A percentile compares a stretch with the other conserved stretches of the same genome.
Conservation (phyloP, 23 tunicate genomes). For the Styela clava region DNA sequence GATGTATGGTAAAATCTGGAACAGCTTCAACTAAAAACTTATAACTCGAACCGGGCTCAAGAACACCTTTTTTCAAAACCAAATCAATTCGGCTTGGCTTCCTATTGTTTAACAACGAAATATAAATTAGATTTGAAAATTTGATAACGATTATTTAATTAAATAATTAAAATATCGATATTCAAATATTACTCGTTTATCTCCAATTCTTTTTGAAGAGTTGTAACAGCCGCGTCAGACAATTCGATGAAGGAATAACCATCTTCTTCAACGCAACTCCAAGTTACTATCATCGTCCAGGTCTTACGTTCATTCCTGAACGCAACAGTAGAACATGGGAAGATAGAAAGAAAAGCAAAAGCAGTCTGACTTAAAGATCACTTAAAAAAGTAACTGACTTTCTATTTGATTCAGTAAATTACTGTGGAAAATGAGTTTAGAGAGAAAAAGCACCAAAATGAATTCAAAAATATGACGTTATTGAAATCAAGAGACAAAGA, state of each 20-base stretch:
- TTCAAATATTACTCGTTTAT: not conserved
- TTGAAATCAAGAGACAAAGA: too few relatives aligned
- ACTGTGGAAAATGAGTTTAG: too few relatives aligned
- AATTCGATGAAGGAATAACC: constrained; percentile 15
- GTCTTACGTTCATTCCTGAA: constrained; percentile 4
- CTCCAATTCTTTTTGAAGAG: not conserved
- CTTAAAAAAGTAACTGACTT: too few relatives aligned
- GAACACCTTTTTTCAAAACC: constrained; percentile 24
- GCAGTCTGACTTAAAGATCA: too few relatives aligned
- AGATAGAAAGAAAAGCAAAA: too few relatives aligned
- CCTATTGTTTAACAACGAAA: too few relatives aligned
- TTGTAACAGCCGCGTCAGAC: not conserved
- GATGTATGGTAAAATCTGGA: constrained; percentile 13
- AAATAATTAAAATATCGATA: not conserved
- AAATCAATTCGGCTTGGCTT: not conserved
- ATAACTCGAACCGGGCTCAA: constrained; percentile 27
- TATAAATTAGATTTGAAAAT: too few relatives aligned
- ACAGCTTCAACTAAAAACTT: not conserved
- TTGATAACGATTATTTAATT: too few relatives aligned
- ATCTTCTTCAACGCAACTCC: constrained; percentile 23
- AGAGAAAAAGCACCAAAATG: too few relatives aligned
- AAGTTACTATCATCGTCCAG: constrained; percentile 19
- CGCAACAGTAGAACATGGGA: not conserved
- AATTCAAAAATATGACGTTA: too few relatives aligned
- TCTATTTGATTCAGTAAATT: too few relatives aligned